Evolutionary conservation across 2,888 invertebrate species (phyloP).

Genomic region (Stenoptilia bipunctidactyla): DNA sequence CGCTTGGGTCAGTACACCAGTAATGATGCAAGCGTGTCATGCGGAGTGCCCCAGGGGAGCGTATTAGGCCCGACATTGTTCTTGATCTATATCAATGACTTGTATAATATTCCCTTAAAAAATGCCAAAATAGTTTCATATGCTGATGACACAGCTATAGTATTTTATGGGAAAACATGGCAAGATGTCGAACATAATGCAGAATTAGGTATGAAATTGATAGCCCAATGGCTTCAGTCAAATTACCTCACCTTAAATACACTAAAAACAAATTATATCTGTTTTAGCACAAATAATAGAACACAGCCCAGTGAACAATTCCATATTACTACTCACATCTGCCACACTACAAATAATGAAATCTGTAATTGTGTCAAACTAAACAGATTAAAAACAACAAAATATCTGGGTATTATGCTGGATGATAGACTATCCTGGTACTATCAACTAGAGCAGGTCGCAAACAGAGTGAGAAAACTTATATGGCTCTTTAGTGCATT

Average conservation of each 20-base stretch:
- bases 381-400: not conserved
- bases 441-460: slow-evolving; percentile 1
- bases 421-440: slow-evolving; percentile 6
- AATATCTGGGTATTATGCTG: slow-evolving; percentile 6
- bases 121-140: slow-evolving; percentile 5
- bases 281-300: slow-evolving; percentile 4
- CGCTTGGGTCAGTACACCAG: slow-evolving; percentile 2
- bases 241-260: slow-evolving; percentile 9
- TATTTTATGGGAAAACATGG: slow-evolving; percentile 9
- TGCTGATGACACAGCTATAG: slow-evolving; percentile 12
- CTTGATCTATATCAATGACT: not conserved
- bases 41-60: no score
- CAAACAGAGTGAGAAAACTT: slow-evolving; percentile 2
- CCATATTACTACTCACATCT: slow-evolving; percentile 7
- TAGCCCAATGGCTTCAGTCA: slow-evolving; percentile 4
- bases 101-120: not conserved
- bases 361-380: slow-evolving; percentile 4
- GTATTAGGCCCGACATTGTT: slow-evolving; percentile 7
- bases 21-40: not conserved
- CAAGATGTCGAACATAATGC: slow-evolving; percentile 1
- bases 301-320: slow-evolving; percentile 4
- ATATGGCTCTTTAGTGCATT: slow-evolving; percentile 6
- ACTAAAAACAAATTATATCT: slow-evolving; percentile 9
- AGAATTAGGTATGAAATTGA: no score
- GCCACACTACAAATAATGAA: not conserved